A percentile compares a stretch with the other conserved stretches of the same genome.
Conservation (phyloP, 2,797 vertebrate species). For the Oryzias sinensis region DNA sequence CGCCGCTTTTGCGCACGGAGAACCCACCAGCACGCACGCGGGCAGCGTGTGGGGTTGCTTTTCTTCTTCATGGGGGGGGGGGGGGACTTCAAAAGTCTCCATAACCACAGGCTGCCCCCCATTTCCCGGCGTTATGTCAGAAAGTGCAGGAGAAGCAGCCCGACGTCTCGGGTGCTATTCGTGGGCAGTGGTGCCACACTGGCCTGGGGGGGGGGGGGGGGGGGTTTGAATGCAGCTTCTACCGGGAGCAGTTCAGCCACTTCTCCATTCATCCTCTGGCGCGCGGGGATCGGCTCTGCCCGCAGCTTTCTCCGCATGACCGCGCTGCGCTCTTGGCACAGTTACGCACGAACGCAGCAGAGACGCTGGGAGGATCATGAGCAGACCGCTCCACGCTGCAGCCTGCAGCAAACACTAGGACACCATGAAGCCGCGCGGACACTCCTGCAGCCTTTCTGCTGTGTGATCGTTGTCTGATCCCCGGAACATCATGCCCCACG, state of each 20-base stretch:
- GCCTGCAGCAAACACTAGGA: slow-evolving; percentile 55
- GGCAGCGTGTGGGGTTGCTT: slow-evolving; percentile 36
- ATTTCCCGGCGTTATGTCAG: slow-evolving; percentile 80
- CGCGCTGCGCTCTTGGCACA: slow-evolving; percentile 69
- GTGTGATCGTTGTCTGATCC: slow-evolving; percentile 66
- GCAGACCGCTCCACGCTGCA: slow-evolving; percentile 46
- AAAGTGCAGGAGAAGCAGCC: slow-evolving; percentile 81
- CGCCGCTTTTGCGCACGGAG: slow-evolving; percentile 60
- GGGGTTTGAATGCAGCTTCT: slow-evolving; percentile 67
- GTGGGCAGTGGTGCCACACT: slow-evolving; percentile 76
- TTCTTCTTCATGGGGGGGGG: slow-evolving; percentile 48
- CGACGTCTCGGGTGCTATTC: slow-evolving; percentile 76
- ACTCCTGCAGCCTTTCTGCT: slow-evolving; percentile 62
- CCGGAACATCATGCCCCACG: slow-evolving; percentile 80
- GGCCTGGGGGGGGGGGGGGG: slow-evolving; percentile 69
- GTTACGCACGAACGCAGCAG: slow-evolving; percentile 66
- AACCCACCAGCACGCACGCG: slow-evolving; percentile 43
- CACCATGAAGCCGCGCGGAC: slow-evolving; percentile 69
- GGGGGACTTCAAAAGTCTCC: slow-evolving; percentile 52
- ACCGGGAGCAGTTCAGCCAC: slow-evolving; percentile 69
- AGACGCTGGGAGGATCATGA: slow-evolving; percentile 44
- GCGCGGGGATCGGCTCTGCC: slow-evolving; percentile 47
- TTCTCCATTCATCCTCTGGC: slow-evolving; percentile 53
- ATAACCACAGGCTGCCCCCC: slow-evolving; percentile 57
- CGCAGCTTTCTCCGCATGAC: slow-evolving; percentile 70